Conservation (phyloP, 2,113 vertebrate species). For the Sphyrna mokarran region DNA sequence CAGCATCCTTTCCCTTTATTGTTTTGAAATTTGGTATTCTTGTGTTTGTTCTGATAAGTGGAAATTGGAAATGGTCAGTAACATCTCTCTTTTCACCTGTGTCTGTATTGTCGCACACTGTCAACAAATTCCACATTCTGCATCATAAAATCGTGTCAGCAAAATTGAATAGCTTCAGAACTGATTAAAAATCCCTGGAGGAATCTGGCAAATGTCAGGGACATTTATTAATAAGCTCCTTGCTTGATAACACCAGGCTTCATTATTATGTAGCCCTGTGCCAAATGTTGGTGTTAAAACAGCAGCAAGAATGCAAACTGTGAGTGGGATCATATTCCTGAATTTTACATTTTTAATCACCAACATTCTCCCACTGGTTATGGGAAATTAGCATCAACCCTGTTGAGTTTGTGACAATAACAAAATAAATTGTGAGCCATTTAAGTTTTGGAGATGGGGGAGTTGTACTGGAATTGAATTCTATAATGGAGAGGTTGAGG, state of each 20-base stretch:
- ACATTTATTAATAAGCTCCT: neutral
- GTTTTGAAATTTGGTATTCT: neutral
- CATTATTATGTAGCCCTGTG: neutral
- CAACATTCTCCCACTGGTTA: neutral
- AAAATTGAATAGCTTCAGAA: neutral
- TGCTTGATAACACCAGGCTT: neutral
- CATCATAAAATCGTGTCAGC: neutral
- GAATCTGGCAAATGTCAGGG: neutral
- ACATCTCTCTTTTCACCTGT: neutral
- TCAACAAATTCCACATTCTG: neutral
- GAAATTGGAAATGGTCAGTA: neutral
- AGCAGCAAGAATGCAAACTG: neutral
- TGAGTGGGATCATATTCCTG: neutral
- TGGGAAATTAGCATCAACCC: neutral
- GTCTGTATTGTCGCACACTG: neutral
- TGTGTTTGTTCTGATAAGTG: neutral
- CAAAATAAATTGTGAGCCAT: neutral
- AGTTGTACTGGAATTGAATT: neutral
- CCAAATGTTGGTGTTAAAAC: neutral
- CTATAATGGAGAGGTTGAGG: neutral
- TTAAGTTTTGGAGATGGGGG: neutral
- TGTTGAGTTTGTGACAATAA: neutral
- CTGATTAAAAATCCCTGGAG: neutral
- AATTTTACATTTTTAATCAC: neutral
- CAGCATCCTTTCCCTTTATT: neutral